Evolutionary conservation across 2,797 vertebrate species (phyloP).

Genomic region (Microcaecilia unicolor): DNA sequence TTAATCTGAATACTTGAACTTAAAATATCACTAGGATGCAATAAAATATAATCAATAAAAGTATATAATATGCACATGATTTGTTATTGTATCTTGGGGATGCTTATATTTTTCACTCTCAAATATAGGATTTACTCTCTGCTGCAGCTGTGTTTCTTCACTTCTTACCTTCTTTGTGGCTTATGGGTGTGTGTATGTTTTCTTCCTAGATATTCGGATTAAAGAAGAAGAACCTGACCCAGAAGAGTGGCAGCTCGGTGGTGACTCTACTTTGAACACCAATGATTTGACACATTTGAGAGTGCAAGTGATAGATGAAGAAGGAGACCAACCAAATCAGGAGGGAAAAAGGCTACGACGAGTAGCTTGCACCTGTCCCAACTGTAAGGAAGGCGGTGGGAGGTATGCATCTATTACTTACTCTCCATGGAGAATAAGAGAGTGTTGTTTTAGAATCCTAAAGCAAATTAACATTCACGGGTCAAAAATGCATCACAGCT

Average conservation of each 20-base stretch:
- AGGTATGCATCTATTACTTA: constrained; percentile 84
- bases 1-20: no score
- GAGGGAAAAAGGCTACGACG: constrained; percentile 92
- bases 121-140: no score
- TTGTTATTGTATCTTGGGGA: no score
- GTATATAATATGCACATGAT: no score
- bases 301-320: constrained; percentile 88
- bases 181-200: constrained; percentile 29
- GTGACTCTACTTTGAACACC: constrained; percentile 90
- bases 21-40: no score
- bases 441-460: no score
- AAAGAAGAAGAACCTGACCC: constrained; percentile 95
- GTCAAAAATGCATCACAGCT: no score
- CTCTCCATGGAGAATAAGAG: no score
- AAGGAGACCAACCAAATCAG: constrained; percentile 84
- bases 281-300: constrained; percentile 90
- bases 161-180: constrained; percentile 12
- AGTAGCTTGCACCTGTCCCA: constrained; percentile 96
- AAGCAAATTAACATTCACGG: no score
- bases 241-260: constrained; percentile 92
- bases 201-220: constrained; percentile 81
- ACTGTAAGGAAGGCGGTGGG: constrained; percentile 96
- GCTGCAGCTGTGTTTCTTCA: constrained; percentile 14
- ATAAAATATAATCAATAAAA: no score
- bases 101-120: no score